Evolutionary conservation across 2,888 invertebrate genomes (phyloP).

Genomic region (Catocala nupta): DNA sequence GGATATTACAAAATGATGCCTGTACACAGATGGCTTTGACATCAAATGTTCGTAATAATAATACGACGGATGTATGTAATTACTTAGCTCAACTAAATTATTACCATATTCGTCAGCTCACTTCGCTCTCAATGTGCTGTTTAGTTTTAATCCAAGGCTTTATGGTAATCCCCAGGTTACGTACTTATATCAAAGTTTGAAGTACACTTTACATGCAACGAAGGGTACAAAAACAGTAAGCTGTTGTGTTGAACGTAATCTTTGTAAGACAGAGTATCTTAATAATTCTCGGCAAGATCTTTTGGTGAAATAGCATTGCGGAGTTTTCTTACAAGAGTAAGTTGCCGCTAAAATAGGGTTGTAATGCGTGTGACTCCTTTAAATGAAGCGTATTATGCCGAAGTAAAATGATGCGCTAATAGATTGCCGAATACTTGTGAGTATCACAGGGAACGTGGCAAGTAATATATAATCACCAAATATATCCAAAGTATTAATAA

Average conservation of each 20-base stretch:
- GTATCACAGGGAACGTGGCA: no score
- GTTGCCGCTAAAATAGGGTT: no score
- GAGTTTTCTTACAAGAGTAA: no score
- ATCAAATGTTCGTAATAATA: conserved; percentile 1
- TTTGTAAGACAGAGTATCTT: conserved; percentile 2
- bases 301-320: no score
- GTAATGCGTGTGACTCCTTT: no score
- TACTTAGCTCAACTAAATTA: not conserved
- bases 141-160: conserved; percentile 9
- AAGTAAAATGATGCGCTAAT: no score
- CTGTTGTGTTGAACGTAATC: not conserved
- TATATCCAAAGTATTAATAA: no score
- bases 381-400: no score
- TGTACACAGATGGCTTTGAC: not conserved
- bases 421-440: no score
- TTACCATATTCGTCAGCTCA: not conserved
- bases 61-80: conserved; percentile 8
- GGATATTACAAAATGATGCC: conserved; percentile 2
- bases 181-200: not conserved
- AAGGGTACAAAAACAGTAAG: conserved; percentile 4
- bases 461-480: no score
- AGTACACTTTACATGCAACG: conserved; percentile 4
- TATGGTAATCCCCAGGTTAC: not conserved
- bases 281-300: not conserved
- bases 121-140: not conserved